Conservation (phyloP, 2,797 vertebrate species). For the Myotis myotis region DNA sequence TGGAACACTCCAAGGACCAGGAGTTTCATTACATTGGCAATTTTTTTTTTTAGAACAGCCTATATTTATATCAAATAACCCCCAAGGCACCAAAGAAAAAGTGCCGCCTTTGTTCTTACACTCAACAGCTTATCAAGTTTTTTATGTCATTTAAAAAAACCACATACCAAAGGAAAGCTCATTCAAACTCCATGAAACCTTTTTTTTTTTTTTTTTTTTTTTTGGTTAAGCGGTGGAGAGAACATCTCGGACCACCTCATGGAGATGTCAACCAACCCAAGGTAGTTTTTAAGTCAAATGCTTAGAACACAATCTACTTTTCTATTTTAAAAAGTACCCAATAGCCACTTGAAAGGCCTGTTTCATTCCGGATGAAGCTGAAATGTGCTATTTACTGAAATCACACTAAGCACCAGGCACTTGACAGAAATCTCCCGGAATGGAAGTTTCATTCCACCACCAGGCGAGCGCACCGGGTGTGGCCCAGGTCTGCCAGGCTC, state of each 20-base stretch:
- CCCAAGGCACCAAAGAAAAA: conserved; percentile 17
- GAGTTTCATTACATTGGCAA: background rate
- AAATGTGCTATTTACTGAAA: background rate
- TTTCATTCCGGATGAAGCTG: background rate
- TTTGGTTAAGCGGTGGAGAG: background rate
- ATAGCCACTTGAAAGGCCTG: background rate
- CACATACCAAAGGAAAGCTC: background rate
- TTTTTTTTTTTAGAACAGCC: background rate
- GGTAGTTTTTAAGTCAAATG: background rate
- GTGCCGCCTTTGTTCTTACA: conserved; percentile 5
- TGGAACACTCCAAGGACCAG: background rate
- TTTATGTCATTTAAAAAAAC: background rate
- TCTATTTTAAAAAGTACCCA: background rate
- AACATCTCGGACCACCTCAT: background rate
- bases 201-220: background rate
- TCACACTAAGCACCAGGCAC: background rate
- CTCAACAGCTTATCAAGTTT: background rate
- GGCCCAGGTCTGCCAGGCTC: background rate
- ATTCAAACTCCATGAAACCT: conserved; percentile 9
- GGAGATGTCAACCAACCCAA: background rate
- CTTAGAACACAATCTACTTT: background rate
- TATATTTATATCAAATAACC: background rate
- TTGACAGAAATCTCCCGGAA: background rate
- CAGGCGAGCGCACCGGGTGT: background rate
- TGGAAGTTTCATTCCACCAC: background rate